Conservation (phyloP, 2,888 invertebrate species). For the Drosophila nr. perissopoda region DNA sequence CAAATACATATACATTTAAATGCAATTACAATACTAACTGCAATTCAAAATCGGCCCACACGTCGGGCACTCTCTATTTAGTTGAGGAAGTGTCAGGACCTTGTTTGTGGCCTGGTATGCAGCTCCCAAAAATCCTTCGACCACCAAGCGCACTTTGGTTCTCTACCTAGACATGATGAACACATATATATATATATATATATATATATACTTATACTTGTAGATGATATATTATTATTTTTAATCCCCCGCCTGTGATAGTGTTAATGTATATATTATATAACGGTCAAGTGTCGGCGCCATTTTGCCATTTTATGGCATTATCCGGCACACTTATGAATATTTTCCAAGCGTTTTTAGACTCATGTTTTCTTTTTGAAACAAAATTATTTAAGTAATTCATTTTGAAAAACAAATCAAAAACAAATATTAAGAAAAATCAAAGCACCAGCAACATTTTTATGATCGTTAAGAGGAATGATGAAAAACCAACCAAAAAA, state of each 20-base stretch:
- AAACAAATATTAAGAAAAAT: conserved; percentile 1
- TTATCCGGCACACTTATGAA: conserved; percentile 41
- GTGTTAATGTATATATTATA: conserved; percentile 59
- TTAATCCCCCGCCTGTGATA: conserved; percentile 80
- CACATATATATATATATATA: not conserved
- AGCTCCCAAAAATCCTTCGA: conserved; percentile 3
- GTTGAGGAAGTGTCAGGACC: not conserved
- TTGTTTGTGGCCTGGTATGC: not conserved
- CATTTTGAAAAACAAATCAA: conserved; percentile 14
- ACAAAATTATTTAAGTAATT: conserved; percentile 50
- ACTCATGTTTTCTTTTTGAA: conserved; percentile 57
- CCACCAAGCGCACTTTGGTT: conserved; percentile 25
- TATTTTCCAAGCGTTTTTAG: conserved; percentile 46
- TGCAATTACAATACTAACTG: conserved; percentile 19
- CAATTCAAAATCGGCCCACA: conserved; percentile 12
- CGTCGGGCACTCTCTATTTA: conserved; percentile 2
- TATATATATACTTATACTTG: conserved; percentile 25
- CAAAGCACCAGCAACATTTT: conserved; percentile 6
- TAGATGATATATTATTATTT: conserved; percentile 36
- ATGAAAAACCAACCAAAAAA: not conserved
- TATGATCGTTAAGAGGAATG: not conserved
- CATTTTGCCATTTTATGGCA: conserved; percentile 40
- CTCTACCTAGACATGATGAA: conserved; percentile 3
- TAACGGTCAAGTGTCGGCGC: conserved; percentile 37
- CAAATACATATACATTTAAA: conserved; percentile 24